phyloP scores from a whole-genome alignment of 2,113 vertebrate species.

The Hucho hucho region DNA sequence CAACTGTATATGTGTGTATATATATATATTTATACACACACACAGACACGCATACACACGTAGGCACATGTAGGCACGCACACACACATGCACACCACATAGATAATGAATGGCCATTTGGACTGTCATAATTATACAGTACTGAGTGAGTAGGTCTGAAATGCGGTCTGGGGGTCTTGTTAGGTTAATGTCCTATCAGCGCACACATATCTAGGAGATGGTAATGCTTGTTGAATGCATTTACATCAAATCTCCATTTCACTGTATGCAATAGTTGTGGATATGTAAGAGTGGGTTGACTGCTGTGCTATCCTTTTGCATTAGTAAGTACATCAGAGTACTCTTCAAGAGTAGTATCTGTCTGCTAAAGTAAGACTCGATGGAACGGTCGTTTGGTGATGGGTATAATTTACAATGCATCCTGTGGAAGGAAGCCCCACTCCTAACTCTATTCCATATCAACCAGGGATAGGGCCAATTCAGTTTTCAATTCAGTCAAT shows the following conservation, averaged over 20 bases:
- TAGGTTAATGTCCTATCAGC: slow-evolving; percentile 23
- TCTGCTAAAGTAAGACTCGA: too few relatives aligned
- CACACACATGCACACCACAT: background rate
- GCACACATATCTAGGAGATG: background rate
- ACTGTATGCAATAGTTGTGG: background rate
- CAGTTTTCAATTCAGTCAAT: too few relatives aligned
- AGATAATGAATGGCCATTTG: slow-evolving; percentile 3
- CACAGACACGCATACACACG: background rate
- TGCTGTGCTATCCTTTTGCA: background rate
- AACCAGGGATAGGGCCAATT: too few relatives aligned
- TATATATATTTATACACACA: background rate
- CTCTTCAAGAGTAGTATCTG: too few relatives aligned
- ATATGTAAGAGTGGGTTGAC: background rate
- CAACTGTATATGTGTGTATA: too few relatives aligned
- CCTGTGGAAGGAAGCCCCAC: too few relatives aligned
- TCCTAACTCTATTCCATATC: too few relatives aligned
- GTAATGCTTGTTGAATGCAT: slow-evolving; percentile 3
- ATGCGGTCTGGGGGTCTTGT: background rate
- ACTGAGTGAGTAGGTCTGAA: slow-evolving; percentile 2
- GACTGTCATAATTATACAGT: slow-evolving; percentile 10
- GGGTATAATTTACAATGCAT: too few relatives aligned
- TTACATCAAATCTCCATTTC: slow-evolving; percentile 20
- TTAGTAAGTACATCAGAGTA: too few relatives aligned
- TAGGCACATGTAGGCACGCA: background rate
- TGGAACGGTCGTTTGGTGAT: too few relatives aligned